Base-by-base conservation (phyloP, 2,113 vertebrate genomes). In the Sigmodon hispidus region DNA sequence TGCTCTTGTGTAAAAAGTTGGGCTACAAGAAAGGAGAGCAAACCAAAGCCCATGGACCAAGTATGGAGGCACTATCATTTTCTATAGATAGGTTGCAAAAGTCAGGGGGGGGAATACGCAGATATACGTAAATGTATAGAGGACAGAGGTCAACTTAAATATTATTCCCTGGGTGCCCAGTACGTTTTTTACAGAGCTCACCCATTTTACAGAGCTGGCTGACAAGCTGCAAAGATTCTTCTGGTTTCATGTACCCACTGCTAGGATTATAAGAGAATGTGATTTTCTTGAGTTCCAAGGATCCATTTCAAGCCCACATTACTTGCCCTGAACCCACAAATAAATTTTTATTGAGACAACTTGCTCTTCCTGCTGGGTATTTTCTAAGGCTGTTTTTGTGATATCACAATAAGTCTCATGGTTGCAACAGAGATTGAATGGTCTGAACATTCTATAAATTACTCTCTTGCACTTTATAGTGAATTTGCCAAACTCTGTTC, bases 321-420 rank as follows among this genome's bases (percentile, higher is more conserved):
- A 45, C 45, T n/a, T 24, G 19, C 45, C 55, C 57, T 3, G 63
- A 26, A 1, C 6, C 45, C 63, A 57, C 72, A 89, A 79, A 94
- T 89, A 89, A 87, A 87, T 52, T 87, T 94, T 93, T 50, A 87
- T 52, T 77, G 69, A 16, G 52, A 94, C 9, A 52, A 10, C n/a
- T 43, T 48, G 12, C 10, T 12, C 50, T 52, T 19, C 11, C 34
- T 31, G 69, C 52, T 59, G 93, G 70, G 8, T 70, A 69, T 91
- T 89, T 93, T 70, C 87, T 69, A 16, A 79, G n/a, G n/a, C 48
- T 87, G 10, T 36, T 59, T 94, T 72, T 50, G 1, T 70, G 59
- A 12, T 85, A 40, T 15, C 36, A 52, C 16, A 22, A 36, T 87
- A 48, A 89, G 17, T 15, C 48, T 31, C 43, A 5, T 40, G 52